Evolutionary conservation across 2,888 invertebrate species (phyloP), one percentile per base, ranked within the genome.

Genomic region (Cremastobaeus sp.): DNA sequence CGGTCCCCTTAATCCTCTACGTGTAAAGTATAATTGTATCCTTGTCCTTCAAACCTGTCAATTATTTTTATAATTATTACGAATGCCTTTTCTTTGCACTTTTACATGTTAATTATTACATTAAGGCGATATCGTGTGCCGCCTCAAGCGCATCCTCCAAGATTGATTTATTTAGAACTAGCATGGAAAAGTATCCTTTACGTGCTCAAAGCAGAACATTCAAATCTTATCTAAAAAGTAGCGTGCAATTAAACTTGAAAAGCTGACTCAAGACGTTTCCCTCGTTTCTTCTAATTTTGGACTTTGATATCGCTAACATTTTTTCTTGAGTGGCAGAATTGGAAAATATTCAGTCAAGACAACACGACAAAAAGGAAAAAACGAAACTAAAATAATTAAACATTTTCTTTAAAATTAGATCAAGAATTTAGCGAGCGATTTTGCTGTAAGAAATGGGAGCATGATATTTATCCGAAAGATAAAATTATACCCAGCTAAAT

Each of bases 1-100:
- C 62, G 62, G 62, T 62, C 55, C 60, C 69, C 60, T 68, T 68
- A 68, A 68, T 59, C 59, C 30, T 43, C 59, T 59, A 68, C 59
- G 59, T 59, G 45, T 68, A 68, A 68, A 48, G 25, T 12, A 30
- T 68, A 68, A 68, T 68, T 52, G 52, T 59, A 68, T 37, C 57
- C 35, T 50, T 59, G 25, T 57, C 28, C 50, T 28, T 32, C 66
- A 28, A 41, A 43, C 41, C 48, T 57, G 50, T 57, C 57, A 66
- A 66, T 66, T 66, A 57, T 41, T 50, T 45, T 41, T 34, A 57
- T 50, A 41, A 66, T 66, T 50, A 66, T 47, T 43, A 37, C 15
- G 32, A 45, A 21, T 54, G 43, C 1, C 21, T 45, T 35, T 47
- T 47, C 32, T 45, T 54, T 12, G 43, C 43, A 9, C 52, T 35